phyloP scores from a whole-genome alignment of 2,888 invertebrate genomes.

The Lasiommata megera region DNA sequence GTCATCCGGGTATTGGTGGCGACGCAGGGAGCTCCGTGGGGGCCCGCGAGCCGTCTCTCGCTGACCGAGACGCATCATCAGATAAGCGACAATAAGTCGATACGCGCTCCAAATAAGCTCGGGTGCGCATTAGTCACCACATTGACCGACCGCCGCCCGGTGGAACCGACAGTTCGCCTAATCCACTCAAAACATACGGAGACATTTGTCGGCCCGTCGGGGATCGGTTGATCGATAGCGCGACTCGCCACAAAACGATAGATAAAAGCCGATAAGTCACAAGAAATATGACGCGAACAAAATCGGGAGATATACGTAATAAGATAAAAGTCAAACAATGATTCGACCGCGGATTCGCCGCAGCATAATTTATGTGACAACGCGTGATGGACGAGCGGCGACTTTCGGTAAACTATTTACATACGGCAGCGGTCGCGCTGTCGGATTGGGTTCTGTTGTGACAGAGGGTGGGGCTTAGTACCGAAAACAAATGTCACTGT shows the following conservation, averaged over 20 bases:
- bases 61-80: conserved; percentile 56
- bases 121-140: conserved; percentile 67
- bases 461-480: conserved; percentile 80
- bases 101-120: conserved; percentile 73
- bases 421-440: conserved; percentile 76
- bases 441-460: conserved; percentile 79
- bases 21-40: conserved; percentile 43
- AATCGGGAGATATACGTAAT: conserved; percentile 81
- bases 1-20: conserved; percentile 49
- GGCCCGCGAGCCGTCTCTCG: conserved; percentile 32
- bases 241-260: conserved; percentile 78
- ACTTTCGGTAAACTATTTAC: conserved; percentile 82
- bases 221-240: conserved; percentile 76
- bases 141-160: conserved; percentile 49
- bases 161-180: conserved; percentile 65
- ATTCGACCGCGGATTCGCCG: conserved; percentile 81
- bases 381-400: conserved; percentile 81
- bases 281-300: conserved; percentile 82
- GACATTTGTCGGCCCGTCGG: conserved; percentile 74
- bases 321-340: conserved; percentile 82
- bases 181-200: conserved; percentile 80
- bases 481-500: conserved; percentile 80
- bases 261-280: conserved; percentile 80
- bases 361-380: conserved; percentile 82
- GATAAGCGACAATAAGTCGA: conserved; percentile 76